phyloP scores from a whole-genome alignment of 2,797 vertebrate species.

The Spheniscus humboldti region DNA sequence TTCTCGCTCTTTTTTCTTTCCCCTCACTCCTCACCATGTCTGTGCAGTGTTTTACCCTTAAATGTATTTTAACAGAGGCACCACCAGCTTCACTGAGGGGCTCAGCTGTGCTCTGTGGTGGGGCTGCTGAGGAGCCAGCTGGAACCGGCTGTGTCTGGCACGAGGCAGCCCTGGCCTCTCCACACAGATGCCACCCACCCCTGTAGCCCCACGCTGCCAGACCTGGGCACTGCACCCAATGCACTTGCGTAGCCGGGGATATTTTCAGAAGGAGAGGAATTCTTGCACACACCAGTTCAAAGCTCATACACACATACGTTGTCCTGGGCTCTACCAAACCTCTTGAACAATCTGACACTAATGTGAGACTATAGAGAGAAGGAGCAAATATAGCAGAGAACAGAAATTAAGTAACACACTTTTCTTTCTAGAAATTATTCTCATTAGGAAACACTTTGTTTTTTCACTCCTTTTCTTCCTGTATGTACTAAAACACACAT shows the following conservation, averaged over 20 bases:
- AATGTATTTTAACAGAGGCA: background rate
- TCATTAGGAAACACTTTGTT: background rate
- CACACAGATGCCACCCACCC: too few species aligned
- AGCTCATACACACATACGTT: background rate
- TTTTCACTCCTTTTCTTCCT: background rate
- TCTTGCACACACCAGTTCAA: background rate
- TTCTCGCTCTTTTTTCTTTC: background rate
- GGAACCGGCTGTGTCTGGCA: background rate
- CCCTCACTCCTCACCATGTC: background rate
- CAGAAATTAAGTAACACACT: background rate
- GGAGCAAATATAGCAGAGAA: background rate
- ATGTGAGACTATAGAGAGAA: background rate
- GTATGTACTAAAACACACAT: background rate
- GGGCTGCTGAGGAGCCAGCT: background rate
- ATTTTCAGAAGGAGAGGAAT: background rate
- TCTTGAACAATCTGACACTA: background rate
- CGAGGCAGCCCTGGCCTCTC: too few species aligned
- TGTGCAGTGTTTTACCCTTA: background rate
- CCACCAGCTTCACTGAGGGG: too few species aligned
- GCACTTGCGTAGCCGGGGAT: too few species aligned
- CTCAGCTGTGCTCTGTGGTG: background rate
- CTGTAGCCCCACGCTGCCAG: background rate
- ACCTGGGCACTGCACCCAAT: fast-evolving
- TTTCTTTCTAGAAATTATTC: background rate
- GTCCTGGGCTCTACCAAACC: background rate